A percentile compares a stretch with the other conserved stretches of the same genome.
Conservation (phyloP, 2,113 vertebrate genomes). For the Chionomys nivalis region DNA sequence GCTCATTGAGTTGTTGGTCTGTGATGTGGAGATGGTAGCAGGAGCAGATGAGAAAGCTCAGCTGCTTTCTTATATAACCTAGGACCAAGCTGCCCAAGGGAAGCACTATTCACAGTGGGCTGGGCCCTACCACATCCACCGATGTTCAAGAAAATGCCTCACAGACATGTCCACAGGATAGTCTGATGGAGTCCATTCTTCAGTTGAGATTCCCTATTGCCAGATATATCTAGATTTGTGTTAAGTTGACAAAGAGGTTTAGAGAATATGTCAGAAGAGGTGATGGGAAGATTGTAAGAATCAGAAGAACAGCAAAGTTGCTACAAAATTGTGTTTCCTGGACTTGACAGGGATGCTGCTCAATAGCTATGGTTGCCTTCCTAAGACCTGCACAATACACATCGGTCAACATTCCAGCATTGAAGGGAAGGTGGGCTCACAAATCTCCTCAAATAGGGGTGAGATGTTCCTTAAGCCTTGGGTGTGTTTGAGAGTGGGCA, state of each 20-base stretch:
- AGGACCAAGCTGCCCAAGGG: not conserved
- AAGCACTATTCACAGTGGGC: not conserved
- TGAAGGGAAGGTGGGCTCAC: no score
- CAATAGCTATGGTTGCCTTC: not conserved
- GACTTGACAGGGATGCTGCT: not conserved
- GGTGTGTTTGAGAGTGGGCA: not conserved
- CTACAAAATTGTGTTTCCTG: no score
- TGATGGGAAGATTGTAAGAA: not conserved
- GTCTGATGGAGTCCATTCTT: not conserved
- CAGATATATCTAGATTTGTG: not conserved
- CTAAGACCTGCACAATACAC: not conserved
- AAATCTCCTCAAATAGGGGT: not conserved
- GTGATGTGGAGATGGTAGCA: not conserved
- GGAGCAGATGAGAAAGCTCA: not conserved
- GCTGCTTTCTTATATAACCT: not conserved
- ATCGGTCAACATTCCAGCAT: not conserved
- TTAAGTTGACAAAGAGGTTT: not conserved
- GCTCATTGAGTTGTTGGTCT: not conserved
- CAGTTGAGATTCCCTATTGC: not conserved
- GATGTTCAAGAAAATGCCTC: not conserved
- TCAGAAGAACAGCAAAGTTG: not conserved
- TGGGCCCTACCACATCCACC: not conserved
- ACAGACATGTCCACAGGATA: not conserved
- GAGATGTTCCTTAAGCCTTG: not conserved
- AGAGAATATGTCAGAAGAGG: not conserved